A percentile compares a stretch with the other conserved stretches of the same genome.
Conservation (phyloP, 1,140 invertebrate species). For the Ridgeia piscesae region DNA sequence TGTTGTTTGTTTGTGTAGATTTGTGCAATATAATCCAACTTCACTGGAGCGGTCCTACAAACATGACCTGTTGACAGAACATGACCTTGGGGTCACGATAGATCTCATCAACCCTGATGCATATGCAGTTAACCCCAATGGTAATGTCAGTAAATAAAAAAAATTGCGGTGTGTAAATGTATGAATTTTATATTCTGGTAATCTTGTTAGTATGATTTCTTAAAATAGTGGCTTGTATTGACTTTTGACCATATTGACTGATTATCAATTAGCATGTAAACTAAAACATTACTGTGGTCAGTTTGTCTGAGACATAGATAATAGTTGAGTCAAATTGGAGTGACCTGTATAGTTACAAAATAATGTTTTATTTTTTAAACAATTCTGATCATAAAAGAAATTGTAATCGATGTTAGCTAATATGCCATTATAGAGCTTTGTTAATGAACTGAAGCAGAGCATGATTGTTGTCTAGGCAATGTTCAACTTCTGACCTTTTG, state of each 20-base stretch:
- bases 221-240: neutral
- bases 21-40: constrained; percentile 96
- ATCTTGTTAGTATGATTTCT: constrained; percentile 16
- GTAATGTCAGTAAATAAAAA: too few species aligned
- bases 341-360: neutral
- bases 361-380: neutral
- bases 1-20: constrained; percentile 63
- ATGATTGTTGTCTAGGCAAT: neutral
- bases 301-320: neutral
- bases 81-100: constrained; percentile 93
- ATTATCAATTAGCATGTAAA: neutral
- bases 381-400: neutral
- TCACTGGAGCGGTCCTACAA: constrained; percentile 84
- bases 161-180: neutral
- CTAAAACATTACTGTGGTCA: neutral
- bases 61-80: constrained; percentile 94
- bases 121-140: constrained; percentile 70
- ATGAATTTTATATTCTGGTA: neutral
- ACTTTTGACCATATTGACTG: neutral
- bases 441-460: neutral
- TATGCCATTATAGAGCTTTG: neutral
- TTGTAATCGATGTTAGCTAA: neutral
- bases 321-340: too few species aligned
- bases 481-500: neutral
- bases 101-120: constrained; percentile 94